A percentile compares a stretch with the other conserved stretches of the same genome.
Conservation (phyloP, 2,888 invertebrate species). For the Catonia carolina region DNA sequence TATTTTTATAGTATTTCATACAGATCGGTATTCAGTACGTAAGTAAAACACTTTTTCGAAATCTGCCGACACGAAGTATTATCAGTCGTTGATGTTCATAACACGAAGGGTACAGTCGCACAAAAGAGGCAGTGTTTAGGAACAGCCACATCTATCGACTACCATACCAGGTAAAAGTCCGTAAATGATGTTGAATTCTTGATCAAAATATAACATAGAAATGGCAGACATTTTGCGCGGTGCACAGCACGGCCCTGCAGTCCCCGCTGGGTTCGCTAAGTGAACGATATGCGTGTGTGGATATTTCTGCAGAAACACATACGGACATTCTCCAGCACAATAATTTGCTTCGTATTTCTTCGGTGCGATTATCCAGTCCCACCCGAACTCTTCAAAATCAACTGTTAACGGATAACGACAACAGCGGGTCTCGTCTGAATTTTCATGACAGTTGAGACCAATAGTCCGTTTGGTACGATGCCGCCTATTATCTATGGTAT, state of each 20-base stretch:
- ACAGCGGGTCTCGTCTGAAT: constrained; percentile 74
- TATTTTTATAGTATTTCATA: too few relatives aligned
- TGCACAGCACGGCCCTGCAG: constrained; percentile 86
- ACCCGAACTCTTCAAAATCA: constrained; percentile 91
- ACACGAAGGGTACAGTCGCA: too few relatives aligned
- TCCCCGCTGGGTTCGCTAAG: constrained; percentile 66
- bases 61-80: too few relatives aligned
- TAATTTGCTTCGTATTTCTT: constrained; percentile 92
- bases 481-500: constrained; percentile 50
- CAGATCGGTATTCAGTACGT: too few relatives aligned
- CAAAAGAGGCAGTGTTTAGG: constrained; percentile 47
- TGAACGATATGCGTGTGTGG: constrained; percentile 84
- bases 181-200: constrained; percentile 78
- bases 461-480: constrained; percentile 68
- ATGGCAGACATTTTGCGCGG: constrained; percentile 83
- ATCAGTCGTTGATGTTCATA: too few relatives aligned
- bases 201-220: constrained; percentile 87
- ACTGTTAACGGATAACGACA: constrained; percentile 91
- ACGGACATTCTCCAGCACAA: constrained; percentile 87
- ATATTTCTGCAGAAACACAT: constrained; percentile 77
- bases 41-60: too few relatives aligned
- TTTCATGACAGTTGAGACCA: constrained; percentile 77
- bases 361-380: constrained; percentile 97
- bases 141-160: constrained; percentile 87
- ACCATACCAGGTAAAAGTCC: constrained; percentile 90